Conservation (phyloP, 2,113 vertebrate species). For the Phyllostomus hastatus region DNA sequence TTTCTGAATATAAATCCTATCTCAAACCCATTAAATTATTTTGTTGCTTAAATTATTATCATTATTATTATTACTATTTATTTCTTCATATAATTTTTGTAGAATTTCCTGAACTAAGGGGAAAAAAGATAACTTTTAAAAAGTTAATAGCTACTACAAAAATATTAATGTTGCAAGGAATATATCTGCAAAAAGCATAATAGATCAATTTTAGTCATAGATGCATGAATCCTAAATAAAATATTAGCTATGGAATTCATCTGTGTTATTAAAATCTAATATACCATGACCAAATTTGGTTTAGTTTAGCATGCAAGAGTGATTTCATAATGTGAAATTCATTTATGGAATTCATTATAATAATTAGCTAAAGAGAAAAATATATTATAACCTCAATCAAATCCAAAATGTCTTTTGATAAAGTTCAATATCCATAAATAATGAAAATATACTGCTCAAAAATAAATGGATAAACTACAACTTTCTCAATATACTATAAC, state of each 20-base stretch:
- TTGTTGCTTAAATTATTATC: not conserved
- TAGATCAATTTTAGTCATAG: not conserved
- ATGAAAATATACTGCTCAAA: not conserved
- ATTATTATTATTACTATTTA: not conserved
- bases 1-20: not conserved
- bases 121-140: not conserved
- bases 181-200: not conserved
- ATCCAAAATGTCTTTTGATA: slow-evolving; percentile 11
- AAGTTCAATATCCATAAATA: not conserved
- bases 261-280: slow-evolving; percentile 56
- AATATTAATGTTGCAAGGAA: not conserved
- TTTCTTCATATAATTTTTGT: not conserved
- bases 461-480: not conserved
- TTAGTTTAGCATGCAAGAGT: slow-evolving; percentile 31
- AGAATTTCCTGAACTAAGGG: not conserved
- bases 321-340: slow-evolving; percentile 21
- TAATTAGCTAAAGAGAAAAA: slow-evolving; percentile 19
- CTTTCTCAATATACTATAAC: not conserved
- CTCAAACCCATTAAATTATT: not conserved
- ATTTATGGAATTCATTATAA: slow-evolving; percentile 19
- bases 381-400: not conserved
- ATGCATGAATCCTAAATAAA: slow-evolving; percentile 37
- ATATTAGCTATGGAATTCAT: slow-evolving; percentile 45
- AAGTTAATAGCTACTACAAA: not conserved
- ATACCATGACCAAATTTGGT: slow-evolving; percentile 1